phyloP scores from a whole-genome alignment of 2,797 vertebrate species.

The Hephaestus fuliginosus region DNA sequence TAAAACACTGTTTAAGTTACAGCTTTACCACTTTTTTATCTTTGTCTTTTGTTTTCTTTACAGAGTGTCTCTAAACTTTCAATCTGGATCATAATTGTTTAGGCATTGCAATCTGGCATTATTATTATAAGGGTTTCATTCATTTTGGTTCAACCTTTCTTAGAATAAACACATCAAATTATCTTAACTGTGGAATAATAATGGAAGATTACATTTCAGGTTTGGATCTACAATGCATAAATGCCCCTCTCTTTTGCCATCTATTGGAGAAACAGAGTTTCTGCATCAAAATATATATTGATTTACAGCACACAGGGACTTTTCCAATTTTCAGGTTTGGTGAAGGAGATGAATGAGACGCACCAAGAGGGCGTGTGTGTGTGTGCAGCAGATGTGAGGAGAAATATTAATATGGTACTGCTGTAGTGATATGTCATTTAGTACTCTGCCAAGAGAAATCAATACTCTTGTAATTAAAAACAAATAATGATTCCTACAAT shows the following conservation, averaged over 20 bases:
- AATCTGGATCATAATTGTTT: background rate
- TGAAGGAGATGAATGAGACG: background rate
- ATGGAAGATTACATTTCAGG: background rate
- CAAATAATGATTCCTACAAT: too few relatives aligned
- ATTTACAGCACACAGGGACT: background rate
- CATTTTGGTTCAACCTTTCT: background rate
- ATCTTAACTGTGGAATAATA: background rate
- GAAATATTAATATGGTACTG: background rate
- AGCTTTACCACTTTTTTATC: background rate
- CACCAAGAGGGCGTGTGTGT: background rate
- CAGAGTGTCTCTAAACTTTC: background rate
- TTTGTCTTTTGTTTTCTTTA: background rate
- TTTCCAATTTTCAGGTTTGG: background rate
- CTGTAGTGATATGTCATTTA: background rate
- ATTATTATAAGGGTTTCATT: background rate
- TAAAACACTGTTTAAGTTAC: background rate
- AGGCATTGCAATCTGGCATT: background rate
- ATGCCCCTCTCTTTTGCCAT: conserved; percentile 21
- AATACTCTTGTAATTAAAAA: background rate
- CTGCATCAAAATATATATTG: background rate
- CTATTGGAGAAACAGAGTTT: conserved; percentile 45
- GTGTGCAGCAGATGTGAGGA: background rate
- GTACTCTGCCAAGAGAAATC: background rate
- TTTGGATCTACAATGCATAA: background rate
- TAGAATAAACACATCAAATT: background rate